A percentile compares a stretch with the other conserved stretches of the same genome.
Conservation (phyloP, 1,140 invertebrate genomes). For the Goniozus legneri region DNA sequence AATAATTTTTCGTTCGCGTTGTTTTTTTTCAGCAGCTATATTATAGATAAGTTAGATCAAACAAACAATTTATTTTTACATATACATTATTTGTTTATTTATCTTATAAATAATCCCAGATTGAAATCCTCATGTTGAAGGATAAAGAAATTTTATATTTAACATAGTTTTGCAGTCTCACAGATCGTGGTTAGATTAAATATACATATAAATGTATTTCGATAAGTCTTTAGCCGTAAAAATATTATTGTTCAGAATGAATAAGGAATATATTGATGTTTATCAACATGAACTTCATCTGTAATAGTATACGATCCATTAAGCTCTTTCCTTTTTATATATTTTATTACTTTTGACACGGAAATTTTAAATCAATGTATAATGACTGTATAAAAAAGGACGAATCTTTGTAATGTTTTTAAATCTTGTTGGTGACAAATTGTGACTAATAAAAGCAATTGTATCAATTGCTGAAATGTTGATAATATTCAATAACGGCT, state of each 20-base stretch:
- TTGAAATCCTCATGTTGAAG: background rate
- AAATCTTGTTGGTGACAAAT: constrained; percentile 17
- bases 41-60: constrained; percentile 2
- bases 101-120: background rate
- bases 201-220: background rate
- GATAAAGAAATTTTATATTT: background rate
- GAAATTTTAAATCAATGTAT: too few relatives aligned
- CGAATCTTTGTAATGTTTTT: constrained; percentile 13
- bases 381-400: too few relatives aligned
- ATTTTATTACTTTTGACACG: too few relatives aligned
- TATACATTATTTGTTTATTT: background rate
- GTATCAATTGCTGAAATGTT: constrained; percentile 32
- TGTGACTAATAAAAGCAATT: constrained; percentile 20
- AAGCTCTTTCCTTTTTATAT: too few relatives aligned
- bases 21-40: too few relatives aligned
- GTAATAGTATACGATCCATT: constrained; percentile 11
- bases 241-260: background rate
- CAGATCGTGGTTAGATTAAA: background rate
- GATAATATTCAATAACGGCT: constrained; percentile 11
- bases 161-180: background rate
- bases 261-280: background rate
- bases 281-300: constrained; percentile 8
- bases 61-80: background rate
- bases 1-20: too few relatives aligned
- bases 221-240: background rate